Conservation (phyloP, 2,888 invertebrate species). For the Heteromyza rotundicornis region DNA sequence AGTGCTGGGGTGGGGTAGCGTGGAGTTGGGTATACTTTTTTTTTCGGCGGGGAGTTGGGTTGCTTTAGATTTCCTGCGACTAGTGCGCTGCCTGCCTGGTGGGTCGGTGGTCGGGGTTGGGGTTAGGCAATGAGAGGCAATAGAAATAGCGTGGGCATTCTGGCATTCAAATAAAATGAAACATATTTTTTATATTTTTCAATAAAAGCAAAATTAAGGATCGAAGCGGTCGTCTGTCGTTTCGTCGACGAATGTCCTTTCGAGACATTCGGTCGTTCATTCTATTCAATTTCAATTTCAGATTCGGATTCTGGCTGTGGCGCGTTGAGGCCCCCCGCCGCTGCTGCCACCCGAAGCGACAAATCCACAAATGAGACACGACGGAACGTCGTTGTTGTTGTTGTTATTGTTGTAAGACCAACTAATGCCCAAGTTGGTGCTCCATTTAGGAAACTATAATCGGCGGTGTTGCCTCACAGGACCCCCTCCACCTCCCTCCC, state of each 20-base stretch:
- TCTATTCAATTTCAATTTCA: no score
- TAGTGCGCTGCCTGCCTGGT: no score
- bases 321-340: neutral
- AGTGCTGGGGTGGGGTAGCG: conserved; percentile 27
- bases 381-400: no score
- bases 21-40: neutral
- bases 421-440: conserved; percentile 1
- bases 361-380: conserved; percentile 5
- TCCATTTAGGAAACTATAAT: conserved; percentile 21
- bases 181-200: conserved; percentile 17
- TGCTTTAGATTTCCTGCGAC: no score
- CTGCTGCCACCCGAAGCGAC: neutral
- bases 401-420: no score
- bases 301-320: no score
- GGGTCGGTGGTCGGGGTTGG: neutral
- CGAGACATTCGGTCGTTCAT: no score
- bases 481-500: no score
- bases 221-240: no score
- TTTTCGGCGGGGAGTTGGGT: no score
- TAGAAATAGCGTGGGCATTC: neutral
- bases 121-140: neutral
- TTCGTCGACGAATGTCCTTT: no score
- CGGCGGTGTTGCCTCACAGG: no score
- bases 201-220: conserved; percentile 18
- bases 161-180: conserved; percentile 6